phyloP scores from a whole-genome alignment of 2,797 vertebrate species.

The Sebastolobus altivelis region DNA sequence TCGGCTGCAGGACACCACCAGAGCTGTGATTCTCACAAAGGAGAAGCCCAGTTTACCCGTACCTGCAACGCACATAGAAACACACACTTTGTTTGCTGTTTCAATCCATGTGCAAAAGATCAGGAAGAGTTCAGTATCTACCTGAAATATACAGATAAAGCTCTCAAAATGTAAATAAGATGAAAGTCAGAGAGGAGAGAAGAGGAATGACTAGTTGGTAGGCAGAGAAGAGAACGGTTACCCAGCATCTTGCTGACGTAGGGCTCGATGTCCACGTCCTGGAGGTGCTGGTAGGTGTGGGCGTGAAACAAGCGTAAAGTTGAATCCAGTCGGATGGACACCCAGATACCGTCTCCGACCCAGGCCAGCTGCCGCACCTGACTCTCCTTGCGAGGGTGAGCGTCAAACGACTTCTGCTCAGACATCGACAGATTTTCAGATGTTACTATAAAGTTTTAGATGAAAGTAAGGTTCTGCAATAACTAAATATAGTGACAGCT shows the following conservation, averaged over 20 bases:
- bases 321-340: slow-evolving; percentile 97
- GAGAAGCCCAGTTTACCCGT: slow-evolving; percentile 98
- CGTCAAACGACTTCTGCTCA: slow-evolving; percentile 94
- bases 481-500: neutral
- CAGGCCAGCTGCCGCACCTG: slow-evolving; percentile 97
- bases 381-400: slow-evolving; percentile 97
- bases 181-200: neutral
- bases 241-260: slow-evolving; percentile 99
- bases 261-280: slow-evolving; percentile 98
- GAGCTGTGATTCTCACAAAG: slow-evolving; percentile 96
- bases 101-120: neutral
- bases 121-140: neutral
- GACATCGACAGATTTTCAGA: neutral
- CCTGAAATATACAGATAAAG: neutral
- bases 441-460: neutral
- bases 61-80: slow-evolving; percentile 79
- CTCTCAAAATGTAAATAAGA: neutral
- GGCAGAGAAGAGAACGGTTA: slow-evolving; percentile 62
- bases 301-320: slow-evolving; percentile 96
- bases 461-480: neutral
- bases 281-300: slow-evolving; percentile 96
- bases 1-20: slow-evolving; percentile 94
- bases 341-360: slow-evolving; percentile 98
- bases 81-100: slow-evolving; percentile 11
- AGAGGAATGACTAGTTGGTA: neutral